A percentile compares a stretch with the other conserved stretches of the same genome.
Evolutionary conservation across 2,113 vertebrate genomes (phyloP).

Genomic region (Platichthys stellatus): DNA sequence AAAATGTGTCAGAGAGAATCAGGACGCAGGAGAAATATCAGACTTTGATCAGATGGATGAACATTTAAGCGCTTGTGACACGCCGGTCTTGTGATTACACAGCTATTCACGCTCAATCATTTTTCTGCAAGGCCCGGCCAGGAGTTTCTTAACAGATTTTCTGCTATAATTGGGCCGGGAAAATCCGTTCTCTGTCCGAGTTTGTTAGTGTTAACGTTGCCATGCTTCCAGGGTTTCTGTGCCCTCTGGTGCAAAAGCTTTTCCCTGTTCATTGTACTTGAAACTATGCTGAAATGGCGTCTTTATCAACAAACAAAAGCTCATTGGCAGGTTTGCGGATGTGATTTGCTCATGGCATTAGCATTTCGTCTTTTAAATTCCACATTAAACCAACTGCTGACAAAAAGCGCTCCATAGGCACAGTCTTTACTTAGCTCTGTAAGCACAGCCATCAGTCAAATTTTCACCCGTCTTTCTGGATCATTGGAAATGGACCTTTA

Average conservation of each 20-base stretch:
- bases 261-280: conserved; percentile 43
- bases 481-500: conserved; percentile 46
- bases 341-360: conserved; percentile 42
- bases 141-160: conserved; percentile 70
- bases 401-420: background rate
- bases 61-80: conserved; percentile 70
- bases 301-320: conserved; percentile 55
- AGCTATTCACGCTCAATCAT: conserved; percentile 59
- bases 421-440: conserved; percentile 17
- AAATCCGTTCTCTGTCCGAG: conserved; percentile 68
- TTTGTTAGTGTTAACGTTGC: conserved; percentile 71
- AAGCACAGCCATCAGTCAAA: conserved; percentile 38
- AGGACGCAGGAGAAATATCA: conserved; percentile 35
- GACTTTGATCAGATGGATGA: conserved; percentile 77
- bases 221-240: conserved; percentile 64
- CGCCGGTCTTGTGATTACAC: conserved; percentile 72
- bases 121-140: conserved; percentile 62
- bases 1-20: conserved; percentile 48
- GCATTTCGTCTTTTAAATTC: conserved; percentile 42
- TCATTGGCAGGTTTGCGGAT: conserved; percentile 18
- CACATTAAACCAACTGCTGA: conserved; percentile 19
- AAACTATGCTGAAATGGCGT: conserved; percentile 37
- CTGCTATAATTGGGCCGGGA: conserved; percentile 74
- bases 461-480: conserved; percentile 16
- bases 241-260: conserved; percentile 48